These are phyloP conservation scores for Leptinotarsa tumamoca DNA, from an alignment of 2,888 invertebrate species.

Conservation along the genomic window DNA sequence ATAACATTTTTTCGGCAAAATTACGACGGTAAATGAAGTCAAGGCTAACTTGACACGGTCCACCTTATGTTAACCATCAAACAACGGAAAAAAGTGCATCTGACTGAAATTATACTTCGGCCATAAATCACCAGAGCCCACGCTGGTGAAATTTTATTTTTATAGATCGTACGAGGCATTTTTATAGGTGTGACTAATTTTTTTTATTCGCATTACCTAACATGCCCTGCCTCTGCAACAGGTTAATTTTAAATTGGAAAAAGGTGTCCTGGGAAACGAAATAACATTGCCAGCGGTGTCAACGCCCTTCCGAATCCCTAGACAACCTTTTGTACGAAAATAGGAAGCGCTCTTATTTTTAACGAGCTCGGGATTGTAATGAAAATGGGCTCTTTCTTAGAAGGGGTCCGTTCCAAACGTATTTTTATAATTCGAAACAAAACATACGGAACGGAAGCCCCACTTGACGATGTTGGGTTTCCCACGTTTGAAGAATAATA, in stretches of 20 bases:
- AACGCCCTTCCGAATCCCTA: constrained; percentile 18
- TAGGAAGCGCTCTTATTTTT: constrained; percentile 24
- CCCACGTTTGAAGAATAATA: background rate
- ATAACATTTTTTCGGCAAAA: background rate
- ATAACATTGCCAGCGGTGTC: background rate
- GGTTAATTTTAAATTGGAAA: background rate
- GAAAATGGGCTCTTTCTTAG: background rate
- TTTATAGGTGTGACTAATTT: constrained; percentile 11
- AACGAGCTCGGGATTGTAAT: constrained; percentile 3
- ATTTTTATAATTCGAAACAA: background rate
- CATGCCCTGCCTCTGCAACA: background rate
- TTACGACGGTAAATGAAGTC: background rate
- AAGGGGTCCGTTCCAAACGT: background rate
- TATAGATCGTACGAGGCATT: background rate
- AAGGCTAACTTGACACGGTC: constrained; percentile 1
- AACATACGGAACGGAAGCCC: background rate
- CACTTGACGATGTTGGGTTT: background rate
- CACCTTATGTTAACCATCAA: constrained; percentile 5
- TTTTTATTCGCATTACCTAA: background rate
- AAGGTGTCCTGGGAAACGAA: constrained; percentile 10
- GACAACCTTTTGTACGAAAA: constrained; percentile 21
- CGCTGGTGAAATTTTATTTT: background rate
- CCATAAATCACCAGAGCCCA: background rate
- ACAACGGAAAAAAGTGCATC: constrained; percentile 16
- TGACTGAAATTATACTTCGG: constrained; percentile 1